These are phyloP conservation scores for Uloborus diversus DNA, from an alignment of 1,140 invertebrate genomes.

Conservation along the genomic window DNA sequence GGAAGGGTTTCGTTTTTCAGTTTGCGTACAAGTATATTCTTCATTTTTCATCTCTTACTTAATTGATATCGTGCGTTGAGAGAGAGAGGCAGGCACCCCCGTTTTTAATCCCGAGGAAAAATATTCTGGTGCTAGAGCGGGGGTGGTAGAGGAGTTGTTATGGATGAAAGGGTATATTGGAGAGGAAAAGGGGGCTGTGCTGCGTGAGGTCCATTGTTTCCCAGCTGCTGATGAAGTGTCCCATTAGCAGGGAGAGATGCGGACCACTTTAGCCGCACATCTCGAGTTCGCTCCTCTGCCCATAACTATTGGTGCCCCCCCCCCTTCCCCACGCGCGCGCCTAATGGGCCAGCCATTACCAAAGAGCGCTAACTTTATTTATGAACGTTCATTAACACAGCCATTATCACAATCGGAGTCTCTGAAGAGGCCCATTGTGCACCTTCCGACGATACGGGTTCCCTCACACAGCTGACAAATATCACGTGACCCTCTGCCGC, in stretches of 20 bases:
- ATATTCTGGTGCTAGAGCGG: background rate
- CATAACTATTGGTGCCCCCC: conserved; percentile 44
- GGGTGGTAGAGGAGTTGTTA: conserved; percentile 18
- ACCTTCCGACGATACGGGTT: conserved; percentile 13
- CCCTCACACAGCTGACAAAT: conserved; percentile 38
- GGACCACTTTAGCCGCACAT: conserved; percentile 51
- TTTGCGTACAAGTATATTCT: conserved; percentile 26
- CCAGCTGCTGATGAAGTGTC: conserved; percentile 54
- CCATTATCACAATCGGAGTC: conserved; percentile 56
- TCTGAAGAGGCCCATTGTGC: background rate
- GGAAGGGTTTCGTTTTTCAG: background rate
- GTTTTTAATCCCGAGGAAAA: conserved; percentile 48
- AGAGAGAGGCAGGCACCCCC: conserved; percentile 5
- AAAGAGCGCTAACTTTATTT: conserved; percentile 54
- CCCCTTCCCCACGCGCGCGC: background rate
- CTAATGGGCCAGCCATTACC: conserved; percentile 55
- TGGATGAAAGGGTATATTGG: conserved; percentile 53
- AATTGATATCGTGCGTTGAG: conserved; percentile 53
- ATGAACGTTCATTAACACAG: conserved; percentile 56
- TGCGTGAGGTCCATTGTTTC: conserved; percentile 51
- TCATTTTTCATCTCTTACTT: conserved; percentile 38
- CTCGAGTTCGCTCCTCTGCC: conserved; percentile 35
- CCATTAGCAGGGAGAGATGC: conserved; percentile 43
- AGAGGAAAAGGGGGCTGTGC: background rate
- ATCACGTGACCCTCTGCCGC: conserved; percentile 50